phyloP scores from a whole-genome alignment of 2,113 vertebrate genomes.

The Triplophysa rosa region DNA sequence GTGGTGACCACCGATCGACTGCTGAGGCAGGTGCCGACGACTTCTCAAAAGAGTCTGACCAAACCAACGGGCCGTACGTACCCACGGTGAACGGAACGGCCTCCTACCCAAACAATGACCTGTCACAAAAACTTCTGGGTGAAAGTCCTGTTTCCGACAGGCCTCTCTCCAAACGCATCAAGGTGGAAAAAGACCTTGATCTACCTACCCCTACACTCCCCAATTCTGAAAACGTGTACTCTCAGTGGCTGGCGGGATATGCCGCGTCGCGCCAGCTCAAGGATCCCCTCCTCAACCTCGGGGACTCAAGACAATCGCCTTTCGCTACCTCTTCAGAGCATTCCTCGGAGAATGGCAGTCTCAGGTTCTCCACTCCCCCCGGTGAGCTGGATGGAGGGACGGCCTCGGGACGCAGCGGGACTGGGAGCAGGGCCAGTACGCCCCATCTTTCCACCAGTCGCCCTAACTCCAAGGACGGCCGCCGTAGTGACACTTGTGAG shows the following conservation, averaged over 20 bases:
- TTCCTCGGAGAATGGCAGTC: conserved; percentile 96
- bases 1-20: conserved; percentile 73
- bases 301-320: conserved; percentile 98
- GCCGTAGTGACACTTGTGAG: conserved; percentile 98
- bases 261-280: conserved; percentile 96
- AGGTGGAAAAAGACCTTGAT: conserved; percentile 97
- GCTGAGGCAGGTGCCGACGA: conserved; percentile 78
- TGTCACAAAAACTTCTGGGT: conserved; percentile 90
- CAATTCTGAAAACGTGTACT: conserved; percentile 96
- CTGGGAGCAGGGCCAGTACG: conserved; percentile 78
- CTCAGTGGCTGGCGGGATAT: conserved; percentile 96
- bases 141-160: conserved; percentile 91
- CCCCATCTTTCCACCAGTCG: conserved; percentile 65
- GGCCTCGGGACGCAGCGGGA: conserved; percentile 90
- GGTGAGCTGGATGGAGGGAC: conserved; percentile 93
- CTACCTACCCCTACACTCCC: conserved; percentile 88
- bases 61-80: conserved; percentile 78
- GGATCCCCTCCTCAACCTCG: conserved; percentile 94
- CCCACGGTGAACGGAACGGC: conserved; percentile 84
- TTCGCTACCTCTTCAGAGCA: conserved; percentile 97
- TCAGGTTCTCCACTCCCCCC: conserved; percentile 96
- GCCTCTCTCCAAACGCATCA: conserved; percentile 96
- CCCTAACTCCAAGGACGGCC: conserved; percentile 96
- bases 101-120: conserved; percentile 83
- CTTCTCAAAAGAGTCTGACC: conserved; percentile 83